Conservation (phyloP, 2,888 invertebrate species). For the Trachelus troglodyta region DNA sequence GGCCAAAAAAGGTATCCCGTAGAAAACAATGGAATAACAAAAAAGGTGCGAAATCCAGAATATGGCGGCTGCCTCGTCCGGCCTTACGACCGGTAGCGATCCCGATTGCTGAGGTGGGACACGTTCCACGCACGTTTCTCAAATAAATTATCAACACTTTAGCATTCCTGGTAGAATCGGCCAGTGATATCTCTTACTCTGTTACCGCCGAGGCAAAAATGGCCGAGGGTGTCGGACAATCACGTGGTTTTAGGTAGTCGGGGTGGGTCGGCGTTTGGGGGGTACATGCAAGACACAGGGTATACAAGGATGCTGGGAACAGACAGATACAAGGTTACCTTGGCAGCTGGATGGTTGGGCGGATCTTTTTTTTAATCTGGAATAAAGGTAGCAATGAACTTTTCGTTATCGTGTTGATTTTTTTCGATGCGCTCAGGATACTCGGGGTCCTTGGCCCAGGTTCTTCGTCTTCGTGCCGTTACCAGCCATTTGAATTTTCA, state of each 20-base stretch:
- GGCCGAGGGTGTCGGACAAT: background rate
- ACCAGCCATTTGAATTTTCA: slow-evolving; percentile 40
- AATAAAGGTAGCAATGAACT: background rate
- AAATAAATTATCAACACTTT: slow-evolving; percentile 56
- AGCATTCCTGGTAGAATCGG: slow-evolving; percentile 41
- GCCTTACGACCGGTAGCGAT: slow-evolving; percentile 23
- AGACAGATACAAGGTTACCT: background rate
- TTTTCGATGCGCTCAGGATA: background rate
- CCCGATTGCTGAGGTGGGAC: slow-evolving; percentile 37
- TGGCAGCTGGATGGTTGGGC: background rate
- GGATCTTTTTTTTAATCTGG: background rate
- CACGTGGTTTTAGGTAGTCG: background rate
- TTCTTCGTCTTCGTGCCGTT: background rate
- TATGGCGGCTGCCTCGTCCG: slow-evolving; percentile 30
- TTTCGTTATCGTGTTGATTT: background rate
- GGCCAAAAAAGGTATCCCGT: slow-evolving; percentile 21
- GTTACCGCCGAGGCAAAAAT: background rate
- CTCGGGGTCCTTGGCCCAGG: background rate
- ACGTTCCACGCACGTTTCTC: slow-evolving; percentile 61
- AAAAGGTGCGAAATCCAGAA: slow-evolving; percentile 54
- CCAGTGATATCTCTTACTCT: background rate
- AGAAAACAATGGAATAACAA: slow-evolving; percentile 46
- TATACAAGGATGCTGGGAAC: background rate
- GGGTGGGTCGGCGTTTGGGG: no score
- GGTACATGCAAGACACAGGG: background rate